Base-by-base conservation (phyloP, 2,797 vertebrate species). In the Dermochelys coriacea region DNA sequence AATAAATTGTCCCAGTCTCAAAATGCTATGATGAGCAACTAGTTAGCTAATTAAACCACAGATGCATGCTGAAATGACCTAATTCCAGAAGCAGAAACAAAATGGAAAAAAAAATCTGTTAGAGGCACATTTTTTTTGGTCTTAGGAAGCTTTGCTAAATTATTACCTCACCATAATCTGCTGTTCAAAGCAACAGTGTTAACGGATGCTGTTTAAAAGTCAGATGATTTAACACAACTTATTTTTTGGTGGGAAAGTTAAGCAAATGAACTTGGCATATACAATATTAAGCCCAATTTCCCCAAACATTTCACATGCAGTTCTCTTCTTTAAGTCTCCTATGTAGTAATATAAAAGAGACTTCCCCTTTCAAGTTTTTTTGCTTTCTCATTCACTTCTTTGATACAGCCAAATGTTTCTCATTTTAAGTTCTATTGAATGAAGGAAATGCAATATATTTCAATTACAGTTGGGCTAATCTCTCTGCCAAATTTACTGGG, bases 401-500 rank as follows among this genome's bases (percentile, higher is more conserved):
- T 91, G 47, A 91, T 89, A 87, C 4, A 86, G n/a, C 78, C 80
- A 91, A 89, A 94, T 93, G 27, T 95, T 95, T 94, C 92, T 93
- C 5, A 92, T 95, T 96, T 94, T 94, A 84, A 93, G 90, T 90
- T 84, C 15, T 61, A 41, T 0, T 96, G 90, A 96, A 94, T 90
- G 57, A 92, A 93, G 85, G 87, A 97, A 96, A 86, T 85, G 54
- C 23, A 97, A 84, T 96, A 92, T 93, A 88, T 95, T 97, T 94
- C 80, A 94, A 85, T 93, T 90, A 96, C 71, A 86, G 79, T 89
- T 92, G 68, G 68, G 9, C 57, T 86, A 95, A 93, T 84, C 77
- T 83, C 64, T 92, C 89, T 95, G 81, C 93, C 89, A 95, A 95
- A 93, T 95, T 91, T 78, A 85, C 86, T 71, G 47, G 47, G n/a